A percentile compares a stretch with the other conserved stretches of the same genome.
These are phyloP conservation scores for Semicossyphus pulcher DNA, from an alignment of 2,113 vertebrate genomes.

Conservation along the genomic window DNA sequence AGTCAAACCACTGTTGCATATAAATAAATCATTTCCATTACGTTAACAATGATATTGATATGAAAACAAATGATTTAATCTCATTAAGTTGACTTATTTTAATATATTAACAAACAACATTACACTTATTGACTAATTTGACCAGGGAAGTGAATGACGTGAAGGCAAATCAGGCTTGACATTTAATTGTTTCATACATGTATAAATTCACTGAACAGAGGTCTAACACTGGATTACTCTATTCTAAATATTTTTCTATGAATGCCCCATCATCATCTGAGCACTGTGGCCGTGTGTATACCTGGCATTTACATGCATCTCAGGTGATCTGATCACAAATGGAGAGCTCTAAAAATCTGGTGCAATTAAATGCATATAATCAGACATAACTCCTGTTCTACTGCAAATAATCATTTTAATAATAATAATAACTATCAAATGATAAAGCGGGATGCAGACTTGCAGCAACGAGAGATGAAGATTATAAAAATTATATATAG, in stretches of 20 bases:
- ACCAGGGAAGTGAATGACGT: background rate
- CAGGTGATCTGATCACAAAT: no score
- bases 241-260: no score
- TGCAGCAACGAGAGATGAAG: no score
- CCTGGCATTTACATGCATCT: no score
- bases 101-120: background rate
- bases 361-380: no score
- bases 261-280: constrained; percentile 24
- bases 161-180: background rate
- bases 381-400: no score
- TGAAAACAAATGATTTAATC: background rate
- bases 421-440: no score
- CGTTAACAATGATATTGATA: background rate
- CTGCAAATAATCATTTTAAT: no score
- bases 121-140: background rate
- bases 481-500: no score
- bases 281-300: no score
- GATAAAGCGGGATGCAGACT: no score
- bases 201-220: constrained; percentile 7
- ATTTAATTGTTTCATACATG: background rate
- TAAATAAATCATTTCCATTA: background rate
- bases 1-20: background rate
- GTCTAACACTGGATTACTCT: background rate
- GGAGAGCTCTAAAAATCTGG: no score
- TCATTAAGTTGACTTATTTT: background rate